phyloP scores from a whole-genome alignment of 1,140 invertebrate genomes.

The Druon quercuslanigerum region DNA sequence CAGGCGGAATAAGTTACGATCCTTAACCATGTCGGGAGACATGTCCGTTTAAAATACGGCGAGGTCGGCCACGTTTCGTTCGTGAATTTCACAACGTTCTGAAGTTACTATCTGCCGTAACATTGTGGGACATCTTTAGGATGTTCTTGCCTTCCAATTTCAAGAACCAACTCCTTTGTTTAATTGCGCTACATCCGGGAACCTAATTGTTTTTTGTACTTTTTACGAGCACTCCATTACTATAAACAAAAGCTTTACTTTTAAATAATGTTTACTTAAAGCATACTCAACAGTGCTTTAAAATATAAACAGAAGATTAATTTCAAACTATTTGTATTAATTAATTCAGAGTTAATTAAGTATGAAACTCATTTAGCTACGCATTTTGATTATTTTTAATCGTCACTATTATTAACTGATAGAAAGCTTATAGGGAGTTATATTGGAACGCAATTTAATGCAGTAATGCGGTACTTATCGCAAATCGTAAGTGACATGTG shows the following conservation, averaged over 20 bases:
- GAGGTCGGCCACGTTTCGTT: constrained; percentile 56
- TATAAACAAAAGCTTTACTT: constrained; percentile 9
- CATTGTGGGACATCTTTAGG: constrained; percentile 50
- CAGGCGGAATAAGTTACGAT: constrained; percentile 58
- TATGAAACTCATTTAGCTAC: too few species aligned
- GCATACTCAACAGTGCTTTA: neutral
- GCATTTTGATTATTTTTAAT: neutral
- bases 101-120: constrained; percentile 54
- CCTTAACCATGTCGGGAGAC: constrained; percentile 58
- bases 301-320: neutral
- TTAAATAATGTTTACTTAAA: neutral
- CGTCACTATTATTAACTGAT: constrained; percentile 11
- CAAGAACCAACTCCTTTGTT: constrained; percentile 4
- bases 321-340: too few species aligned
- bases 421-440: constrained; percentile 16
- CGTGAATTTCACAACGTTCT: constrained; percentile 55
- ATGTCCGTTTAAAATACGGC: constrained; percentile 57
- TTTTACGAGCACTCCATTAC: neutral
- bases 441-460: constrained; percentile 16
- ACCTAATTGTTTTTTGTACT: neutral
- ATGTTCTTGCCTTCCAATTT: constrained; percentile 40
- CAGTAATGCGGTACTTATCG: constrained; percentile 14
- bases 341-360: too few species aligned
- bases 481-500: constrained; percentile 9
- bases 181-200: constrained; percentile 25